Evolutionary conservation across 1,140 invertebrate genomes (phyloP), one percentile per base, ranked within the genome.

Genomic region (Dendrolimus kikuchii): DNA sequence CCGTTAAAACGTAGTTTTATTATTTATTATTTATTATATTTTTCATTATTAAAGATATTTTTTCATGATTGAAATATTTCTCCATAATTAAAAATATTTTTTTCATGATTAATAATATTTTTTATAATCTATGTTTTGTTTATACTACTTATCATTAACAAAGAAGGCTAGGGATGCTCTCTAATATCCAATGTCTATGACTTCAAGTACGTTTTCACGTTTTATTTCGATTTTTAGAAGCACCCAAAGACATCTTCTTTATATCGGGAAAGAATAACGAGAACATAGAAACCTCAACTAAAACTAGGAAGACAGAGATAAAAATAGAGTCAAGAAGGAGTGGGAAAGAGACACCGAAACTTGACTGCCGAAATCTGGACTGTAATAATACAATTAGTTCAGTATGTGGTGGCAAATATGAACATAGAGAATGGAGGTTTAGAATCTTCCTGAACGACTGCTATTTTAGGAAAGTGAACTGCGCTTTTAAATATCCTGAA

Each of bases 401-500:
- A 0, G 38, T 80, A 1, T 85, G 81, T 47, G 81, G 79, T 0
- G 66, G 56, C 0, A 77, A 69, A 60, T 46, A 66, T 5, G 69
- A 80, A 1, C 50, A 72, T 8, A 63, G 59, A 0, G 54, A 62
- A 5, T 62, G 55, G 51, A 77, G 61, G 53, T 74, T 73, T 39
- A 64, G 81, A 48, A 8, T 81, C 5, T 85, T 85, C 52, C 42
- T 71, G 9, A 85, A 81, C 9, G 73, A 82, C 6, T 85, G 81
- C 45, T 82, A 60, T 10, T 81, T 77, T 7, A 67, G 73, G 9
- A 84, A 81, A 62, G 79, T 82, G 0, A 82, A 84, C 41, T 84
- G 81, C 46, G 66, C 38, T 1, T 79, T 81, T 40, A 76, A 66
- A 50, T 62, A 77, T 57, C 57, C 58, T 7, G 51, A 50, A 7